A percentile compares a stretch with the other conserved stretches of the same genome.
Evolutionary conservation across 2,888 invertebrate genomes (phyloP).

Genomic region (Chymomyza amoena): DNA sequence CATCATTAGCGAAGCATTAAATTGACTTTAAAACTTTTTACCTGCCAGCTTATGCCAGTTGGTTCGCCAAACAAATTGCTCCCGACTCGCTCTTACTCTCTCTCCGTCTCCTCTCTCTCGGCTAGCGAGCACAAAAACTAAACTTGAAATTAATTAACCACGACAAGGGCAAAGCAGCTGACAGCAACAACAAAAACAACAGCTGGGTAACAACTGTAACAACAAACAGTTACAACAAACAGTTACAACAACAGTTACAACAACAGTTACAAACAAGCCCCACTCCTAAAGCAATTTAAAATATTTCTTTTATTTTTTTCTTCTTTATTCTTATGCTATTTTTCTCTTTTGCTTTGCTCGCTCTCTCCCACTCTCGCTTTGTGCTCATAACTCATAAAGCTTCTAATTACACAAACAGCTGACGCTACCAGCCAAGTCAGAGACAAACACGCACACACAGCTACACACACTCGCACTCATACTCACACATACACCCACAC

Average conservation of each 20-base stretch:
- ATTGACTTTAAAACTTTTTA: constrained; percentile 66
- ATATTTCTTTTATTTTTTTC: constrained; percentile 20
- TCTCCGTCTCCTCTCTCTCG: background rate
- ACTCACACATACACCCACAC: background rate
- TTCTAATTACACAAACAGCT: constrained; percentile 65
- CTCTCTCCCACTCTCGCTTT: background rate
- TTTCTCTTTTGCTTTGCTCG: background rate
- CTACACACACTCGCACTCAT: background rate
- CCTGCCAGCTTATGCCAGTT: constrained; percentile 32
- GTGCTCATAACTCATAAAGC: constrained; percentile 59
- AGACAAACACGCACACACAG: background rate
- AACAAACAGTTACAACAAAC: too few species aligned
- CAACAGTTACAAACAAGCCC: constrained; percentile 7
- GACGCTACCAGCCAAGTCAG: constrained; percentile 41
- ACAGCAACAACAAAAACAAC: constrained; percentile 8
- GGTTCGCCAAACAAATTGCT: constrained; percentile 26
- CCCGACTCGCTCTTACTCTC: background rate
- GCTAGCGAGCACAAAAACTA: constrained; percentile 39
- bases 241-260: background rate
- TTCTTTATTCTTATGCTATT: constrained; percentile 15
- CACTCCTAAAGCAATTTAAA: constrained; percentile 31
- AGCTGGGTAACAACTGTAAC: constrained; percentile 6
- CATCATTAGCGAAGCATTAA: constrained; percentile 59
- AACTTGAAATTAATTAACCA: constrained; percentile 68
- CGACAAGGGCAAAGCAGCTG: constrained; percentile 46